A percentile compares a stretch with the other conserved stretches of the same genome.
Conservation (phyloP, 2,113 vertebrate species). For the Lagopus leucura region DNA sequence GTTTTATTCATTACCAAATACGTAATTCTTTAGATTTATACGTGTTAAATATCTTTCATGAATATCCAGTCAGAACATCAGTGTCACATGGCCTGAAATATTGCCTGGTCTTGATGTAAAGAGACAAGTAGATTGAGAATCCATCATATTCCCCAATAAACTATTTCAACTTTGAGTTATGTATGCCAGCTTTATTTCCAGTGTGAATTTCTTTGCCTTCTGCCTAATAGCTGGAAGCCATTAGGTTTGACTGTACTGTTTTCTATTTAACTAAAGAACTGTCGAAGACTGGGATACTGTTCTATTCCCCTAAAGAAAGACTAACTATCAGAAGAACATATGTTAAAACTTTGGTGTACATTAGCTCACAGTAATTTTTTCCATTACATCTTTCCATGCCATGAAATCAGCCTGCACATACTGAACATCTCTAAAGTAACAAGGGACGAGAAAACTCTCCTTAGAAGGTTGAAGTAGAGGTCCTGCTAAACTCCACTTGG, state of each 20-base stretch:
- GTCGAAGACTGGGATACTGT: background rate
- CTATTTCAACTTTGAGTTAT: background rate
- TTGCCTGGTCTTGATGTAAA: background rate
- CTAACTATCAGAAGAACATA: background rate
- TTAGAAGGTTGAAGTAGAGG: background rate
- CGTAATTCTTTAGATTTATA: background rate
- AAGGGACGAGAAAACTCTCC: background rate
- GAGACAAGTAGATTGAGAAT: background rate
- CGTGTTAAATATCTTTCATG: background rate
- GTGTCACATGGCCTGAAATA: background rate
- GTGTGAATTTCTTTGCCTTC: background rate
- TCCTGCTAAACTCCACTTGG: background rate
- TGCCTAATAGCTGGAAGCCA: background rate
- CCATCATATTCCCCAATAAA: background rate
- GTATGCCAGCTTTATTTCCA: background rate
- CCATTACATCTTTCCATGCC: background rate
- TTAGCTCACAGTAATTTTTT: background rate
- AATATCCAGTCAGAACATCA: background rate
- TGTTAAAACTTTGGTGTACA: background rate
- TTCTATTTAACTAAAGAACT: background rate
- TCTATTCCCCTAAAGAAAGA: background rate
- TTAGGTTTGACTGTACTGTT: background rate
- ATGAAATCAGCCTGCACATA: background rate
- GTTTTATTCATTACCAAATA: background rate
- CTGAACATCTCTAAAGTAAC: background rate